phyloP scores from a whole-genome alignment of 2,113 vertebrate species.

The Pygoscelis adeliae region DNA sequence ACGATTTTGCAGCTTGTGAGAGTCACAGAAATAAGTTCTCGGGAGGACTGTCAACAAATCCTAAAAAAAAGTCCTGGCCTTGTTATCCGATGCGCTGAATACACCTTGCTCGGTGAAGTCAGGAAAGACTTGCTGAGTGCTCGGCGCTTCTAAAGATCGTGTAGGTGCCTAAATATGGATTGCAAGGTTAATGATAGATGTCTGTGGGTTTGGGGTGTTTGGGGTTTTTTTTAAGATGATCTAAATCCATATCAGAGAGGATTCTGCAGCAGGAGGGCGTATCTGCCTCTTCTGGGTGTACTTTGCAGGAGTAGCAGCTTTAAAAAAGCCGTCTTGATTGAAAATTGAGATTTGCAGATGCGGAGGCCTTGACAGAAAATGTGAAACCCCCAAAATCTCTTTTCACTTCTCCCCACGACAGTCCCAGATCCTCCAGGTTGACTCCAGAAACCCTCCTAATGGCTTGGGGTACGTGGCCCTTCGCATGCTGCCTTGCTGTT shows the following conservation, averaged over 20 bases:
- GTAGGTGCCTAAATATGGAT: not conserved
- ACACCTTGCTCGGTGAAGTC: not conserved
- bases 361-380: not conserved
- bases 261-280: not conserved
- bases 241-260: not conserved
- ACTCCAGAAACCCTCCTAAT: not conserved
- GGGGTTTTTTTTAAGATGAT: not conserved
- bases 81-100: fast-evolving
- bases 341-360: not conserved
- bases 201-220: not conserved
- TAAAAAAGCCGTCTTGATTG: fast-evolving
- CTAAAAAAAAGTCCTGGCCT: not conserved
- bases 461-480: fast-evolving
- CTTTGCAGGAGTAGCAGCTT: not conserved
- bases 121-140: not conserved
- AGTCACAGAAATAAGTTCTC: not conserved
- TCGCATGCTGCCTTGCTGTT: fast-evolving
- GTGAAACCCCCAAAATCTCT: not conserved
- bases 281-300: not conserved
- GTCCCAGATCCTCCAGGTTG: not conserved
- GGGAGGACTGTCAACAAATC: not conserved
- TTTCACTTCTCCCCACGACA: not conserved
- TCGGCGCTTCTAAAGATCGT: fast-evolving
- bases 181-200: fast-evolving
- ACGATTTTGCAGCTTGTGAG: not conserved